Base-by-base conservation (phyloP, 2,113 vertebrate genomes). In the Dinomys branickii region DNA sequence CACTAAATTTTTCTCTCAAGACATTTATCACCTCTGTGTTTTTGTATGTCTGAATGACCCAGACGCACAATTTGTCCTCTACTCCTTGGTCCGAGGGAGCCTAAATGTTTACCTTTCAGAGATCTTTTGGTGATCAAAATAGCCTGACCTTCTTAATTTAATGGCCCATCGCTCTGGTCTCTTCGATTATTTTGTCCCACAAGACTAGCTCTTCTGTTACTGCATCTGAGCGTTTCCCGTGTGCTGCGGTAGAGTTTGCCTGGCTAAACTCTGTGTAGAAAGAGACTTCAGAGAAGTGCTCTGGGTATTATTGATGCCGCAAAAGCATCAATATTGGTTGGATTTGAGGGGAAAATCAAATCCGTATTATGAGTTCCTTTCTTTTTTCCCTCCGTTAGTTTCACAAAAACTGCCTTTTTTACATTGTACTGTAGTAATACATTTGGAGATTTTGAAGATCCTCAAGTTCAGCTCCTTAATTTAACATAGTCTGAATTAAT, bases 291-390 rank as follows among this genome's bases (percentile, higher is more conserved):
- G 41, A 87, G 59, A 22, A 69, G 50, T 26, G 26, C 11, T 91
- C 17, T 85, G 38, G 33, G 10, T 73, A 35, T 87, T 88, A 22
- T 17, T 28, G 63, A 33, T 77, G 28, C 17, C 65, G 85, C 13
- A 16, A 35, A 94, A 92, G 71, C 22, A 17, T 80, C 91, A 88
- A 56, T 30, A 38, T 88, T 94, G 94, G 91, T 85, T 58, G 73
- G 38, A 35, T 88, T 56, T 73, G 26, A 88, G 69, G 58, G 38
- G 28, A 24, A 52, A 89, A 19, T 26, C 17, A 56, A 92, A 12
- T 65, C 44, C 4, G 54, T 96, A 35, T 84, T 91, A 61, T 47
- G 24, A 93, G 54, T 56, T n/a, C n/a, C n/a, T 59, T 59, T 58
- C 5, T 35, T 16, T 54, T 54, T 65, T 85, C 35, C n/a, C 11